Evolutionary conservation across 2,888 invertebrate species (phyloP).

Genomic region (Bimastos eiseni): DNA sequence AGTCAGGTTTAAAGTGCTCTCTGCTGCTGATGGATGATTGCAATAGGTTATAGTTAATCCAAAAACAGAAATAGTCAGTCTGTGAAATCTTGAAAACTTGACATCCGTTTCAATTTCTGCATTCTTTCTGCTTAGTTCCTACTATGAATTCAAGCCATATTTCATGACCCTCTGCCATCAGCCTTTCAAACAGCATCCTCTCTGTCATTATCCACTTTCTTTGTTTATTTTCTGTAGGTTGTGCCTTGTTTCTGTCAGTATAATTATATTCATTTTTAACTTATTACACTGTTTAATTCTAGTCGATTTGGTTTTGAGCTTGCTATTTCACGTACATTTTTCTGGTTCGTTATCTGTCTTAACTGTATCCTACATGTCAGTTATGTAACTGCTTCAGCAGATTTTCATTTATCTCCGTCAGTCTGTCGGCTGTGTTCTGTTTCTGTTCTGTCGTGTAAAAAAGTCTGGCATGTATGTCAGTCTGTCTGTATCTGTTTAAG

Average conservation of each 20-base stretch:
- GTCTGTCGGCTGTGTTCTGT: background rate
- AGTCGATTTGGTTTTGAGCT: constrained; percentile 4
- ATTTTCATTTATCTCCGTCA: background rate
- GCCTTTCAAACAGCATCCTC: background rate
- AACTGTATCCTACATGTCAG: background rate
- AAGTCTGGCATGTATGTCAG: background rate
- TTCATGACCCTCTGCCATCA: background rate
- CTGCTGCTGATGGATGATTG: background rate
- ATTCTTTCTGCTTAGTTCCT: background rate
- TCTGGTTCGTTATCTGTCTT: background rate
- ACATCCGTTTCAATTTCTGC: background rate
- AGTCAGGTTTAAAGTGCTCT: background rate
- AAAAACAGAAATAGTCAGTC: background rate
- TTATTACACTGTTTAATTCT: background rate
- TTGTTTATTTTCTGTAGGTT: background rate
- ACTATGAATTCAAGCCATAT: background rate
- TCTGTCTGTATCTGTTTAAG: background rate
- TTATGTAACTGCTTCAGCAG: background rate
- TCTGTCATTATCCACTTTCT: background rate
- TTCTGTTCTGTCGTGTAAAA: background rate
- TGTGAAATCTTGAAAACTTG: background rate
- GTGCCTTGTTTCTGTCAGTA: background rate
- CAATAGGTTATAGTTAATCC: background rate
- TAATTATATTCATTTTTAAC: background rate
- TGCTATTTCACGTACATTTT: background rate